phyloP scores from a whole-genome alignment of 2,113 vertebrate genomes.

The Toxotes jaculatrix region DNA sequence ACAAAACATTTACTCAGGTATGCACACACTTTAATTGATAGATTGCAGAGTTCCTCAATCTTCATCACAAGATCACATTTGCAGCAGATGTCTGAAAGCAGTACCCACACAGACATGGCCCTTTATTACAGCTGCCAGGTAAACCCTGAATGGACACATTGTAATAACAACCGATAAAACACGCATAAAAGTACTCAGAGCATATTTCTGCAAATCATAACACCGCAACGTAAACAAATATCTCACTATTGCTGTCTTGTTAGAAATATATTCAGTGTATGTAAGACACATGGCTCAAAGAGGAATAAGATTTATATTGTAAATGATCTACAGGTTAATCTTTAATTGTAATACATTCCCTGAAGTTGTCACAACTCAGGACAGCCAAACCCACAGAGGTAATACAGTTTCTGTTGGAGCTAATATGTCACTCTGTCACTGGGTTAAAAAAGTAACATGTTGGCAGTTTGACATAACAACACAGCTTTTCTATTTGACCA shows the following conservation, averaged over 20 bases:
- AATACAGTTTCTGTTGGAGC: slow-evolving; percentile 20
- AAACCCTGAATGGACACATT: slow-evolving; percentile 33
- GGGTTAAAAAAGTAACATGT: neutral
- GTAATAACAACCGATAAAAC: slow-evolving; percentile 19
- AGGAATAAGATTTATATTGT: slow-evolving; percentile 6
- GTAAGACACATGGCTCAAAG: slow-evolving; percentile 24
- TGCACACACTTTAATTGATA: slow-evolving; percentile 28
- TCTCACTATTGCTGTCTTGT: neutral
- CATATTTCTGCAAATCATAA: slow-evolving; percentile 26
- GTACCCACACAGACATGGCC: slow-evolving; percentile 12
- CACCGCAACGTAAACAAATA: slow-evolving; percentile 22
- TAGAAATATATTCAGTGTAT: slow-evolving; percentile 50
- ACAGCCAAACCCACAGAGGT: slow-evolving; percentile 33
- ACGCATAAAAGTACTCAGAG: slow-evolving; percentile 32
- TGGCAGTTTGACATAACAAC: neutral
- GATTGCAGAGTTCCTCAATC: slow-evolving; percentile 29
- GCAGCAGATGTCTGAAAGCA: slow-evolving; percentile 25
- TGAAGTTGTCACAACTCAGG: slow-evolving; percentile 7
- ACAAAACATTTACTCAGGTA: slow-evolving; percentile 34
- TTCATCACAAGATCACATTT: slow-evolving; percentile 26
- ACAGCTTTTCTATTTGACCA: slow-evolving; percentile 1
- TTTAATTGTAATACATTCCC: neutral
- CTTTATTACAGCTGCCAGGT: slow-evolving; percentile 61
- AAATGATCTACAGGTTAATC: slow-evolving; percentile 8
- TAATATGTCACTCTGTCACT: slow-evolving; percentile 11